phyloP scores from a whole-genome alignment of 2,888 invertebrate species.

The Rugalucina vietnamica region DNA sequence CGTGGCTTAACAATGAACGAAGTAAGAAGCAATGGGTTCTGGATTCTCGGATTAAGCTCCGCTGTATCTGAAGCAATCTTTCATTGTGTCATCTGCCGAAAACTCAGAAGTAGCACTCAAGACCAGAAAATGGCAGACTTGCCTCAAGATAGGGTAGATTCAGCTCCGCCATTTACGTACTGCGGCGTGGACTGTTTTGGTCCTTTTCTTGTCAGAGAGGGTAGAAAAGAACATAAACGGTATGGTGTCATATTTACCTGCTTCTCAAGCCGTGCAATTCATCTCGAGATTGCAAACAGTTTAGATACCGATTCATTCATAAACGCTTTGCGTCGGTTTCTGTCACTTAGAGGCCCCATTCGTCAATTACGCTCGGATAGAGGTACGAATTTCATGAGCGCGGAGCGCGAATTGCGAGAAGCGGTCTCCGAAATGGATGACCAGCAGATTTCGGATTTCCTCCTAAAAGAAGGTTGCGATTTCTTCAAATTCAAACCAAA shows the following conservation, averaged over 20 bases:
- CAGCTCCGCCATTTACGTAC: slow-evolving; percentile 33
- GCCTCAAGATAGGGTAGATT: slow-evolving; percentile 70
- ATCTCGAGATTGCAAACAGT: slow-evolving; percentile 32
- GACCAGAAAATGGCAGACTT: slow-evolving; percentile 78
- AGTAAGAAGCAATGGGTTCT: slow-evolving; percentile 68
- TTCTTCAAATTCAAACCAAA: slow-evolving; percentile 44
- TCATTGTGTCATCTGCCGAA: slow-evolving; percentile 76
- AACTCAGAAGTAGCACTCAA: slow-evolving; percentile 56
- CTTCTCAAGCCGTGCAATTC: slow-evolving; percentile 38
- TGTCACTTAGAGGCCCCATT: slow-evolving; percentile 35
- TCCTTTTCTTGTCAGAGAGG: slow-evolving; percentile 12
- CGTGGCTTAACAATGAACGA: slow-evolving; percentile 59
- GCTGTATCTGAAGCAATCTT: slow-evolving; percentile 61
- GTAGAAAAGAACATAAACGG: slow-evolving; percentile 36
- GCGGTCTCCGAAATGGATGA: slow-evolving; percentile 1
- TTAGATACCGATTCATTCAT: slow-evolving; percentile 46
- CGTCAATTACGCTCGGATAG: slow-evolving; percentile 45
- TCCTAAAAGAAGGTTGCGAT: slow-evolving; percentile 22
- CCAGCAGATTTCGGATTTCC: slow-evolving; percentile 19
- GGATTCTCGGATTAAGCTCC: slow-evolving; percentile 72
- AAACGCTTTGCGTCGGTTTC: slow-evolving; percentile 43
- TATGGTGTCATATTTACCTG: slow-evolving; percentile 46
- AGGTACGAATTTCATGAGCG: slow-evolving; percentile 57
- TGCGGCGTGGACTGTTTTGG: slow-evolving; percentile 28
- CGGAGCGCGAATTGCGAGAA: slow-evolving; percentile 33